Percentiles rank a stretch among this genome's conserved stretches.
Conservation (phyloP, 2,888 invertebrate species). For the Patella ulyssiponensis region DNA sequence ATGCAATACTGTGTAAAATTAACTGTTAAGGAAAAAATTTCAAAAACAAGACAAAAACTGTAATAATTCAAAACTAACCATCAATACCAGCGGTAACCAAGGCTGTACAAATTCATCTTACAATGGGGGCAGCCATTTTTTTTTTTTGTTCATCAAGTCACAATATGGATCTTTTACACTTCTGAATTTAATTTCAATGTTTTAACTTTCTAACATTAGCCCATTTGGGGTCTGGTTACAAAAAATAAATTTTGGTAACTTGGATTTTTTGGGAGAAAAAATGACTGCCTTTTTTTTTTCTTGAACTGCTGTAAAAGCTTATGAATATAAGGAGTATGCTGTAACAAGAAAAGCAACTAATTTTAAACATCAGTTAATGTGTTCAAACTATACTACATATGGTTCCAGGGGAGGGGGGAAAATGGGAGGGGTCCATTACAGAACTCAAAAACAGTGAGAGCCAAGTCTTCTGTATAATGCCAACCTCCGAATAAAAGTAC, state of each 20-base stretch:
- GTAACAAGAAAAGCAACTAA: constrained; percentile 10
- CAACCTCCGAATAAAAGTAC: too few species aligned
- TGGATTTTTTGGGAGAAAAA: background rate
- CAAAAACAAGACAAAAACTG: constrained; percentile 10
- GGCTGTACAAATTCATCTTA: background rate
- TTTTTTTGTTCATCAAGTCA: background rate
- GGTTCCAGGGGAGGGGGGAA: background rate
- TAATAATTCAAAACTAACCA: constrained; percentile 6
- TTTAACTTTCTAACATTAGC: too few species aligned
- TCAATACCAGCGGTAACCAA: background rate
- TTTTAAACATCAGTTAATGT: background rate
- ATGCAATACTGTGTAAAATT: constrained; percentile 4
- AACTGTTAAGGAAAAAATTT: constrained; percentile 2
- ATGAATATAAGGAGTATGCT: background rate
- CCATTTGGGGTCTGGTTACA: too few species aligned
- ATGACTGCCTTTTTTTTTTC: background rate
- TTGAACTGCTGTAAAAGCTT: background rate
- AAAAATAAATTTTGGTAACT: too few species aligned
- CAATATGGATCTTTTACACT: too few species aligned
- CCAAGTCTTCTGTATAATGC: too few species aligned
- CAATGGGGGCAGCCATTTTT: background rate
- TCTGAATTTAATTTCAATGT: too few species aligned
- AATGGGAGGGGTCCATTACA: background rate
- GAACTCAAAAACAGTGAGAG: too few species aligned
- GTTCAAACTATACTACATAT: constrained; percentile 4